phyloP scores from a whole-genome alignment of 2,113 vertebrate species.

The Rhizomys pruinosus region DNA sequence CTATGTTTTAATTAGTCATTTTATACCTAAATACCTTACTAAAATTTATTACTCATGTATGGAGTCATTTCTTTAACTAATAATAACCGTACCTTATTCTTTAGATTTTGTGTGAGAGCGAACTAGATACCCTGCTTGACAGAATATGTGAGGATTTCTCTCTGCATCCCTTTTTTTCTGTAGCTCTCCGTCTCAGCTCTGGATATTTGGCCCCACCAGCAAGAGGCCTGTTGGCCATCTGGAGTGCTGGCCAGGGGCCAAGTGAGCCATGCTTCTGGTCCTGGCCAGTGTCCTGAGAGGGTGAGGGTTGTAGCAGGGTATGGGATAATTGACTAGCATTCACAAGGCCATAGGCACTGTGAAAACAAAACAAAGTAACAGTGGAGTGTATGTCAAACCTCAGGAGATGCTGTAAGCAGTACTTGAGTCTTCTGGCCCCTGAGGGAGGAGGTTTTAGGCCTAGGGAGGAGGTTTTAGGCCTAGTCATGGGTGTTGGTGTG shows the following conservation, averaged over 20 bases:
- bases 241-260: background rate
- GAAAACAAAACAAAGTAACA: background rate
- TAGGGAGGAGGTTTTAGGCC: background rate
- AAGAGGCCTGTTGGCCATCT: background rate
- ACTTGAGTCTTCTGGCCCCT: background rate
- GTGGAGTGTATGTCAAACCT: background rate
- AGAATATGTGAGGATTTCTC: background rate
- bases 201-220: background rate
- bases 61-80: background rate
- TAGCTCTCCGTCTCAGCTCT: background rate
- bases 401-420: background rate
- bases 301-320: background rate
- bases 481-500: fast-evolving
- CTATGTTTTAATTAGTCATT: slow-evolving; percentile 9
- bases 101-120: background rate
- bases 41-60: background rate
- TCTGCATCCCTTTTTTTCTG: background rate
- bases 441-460: background rate
- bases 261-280: background rate
- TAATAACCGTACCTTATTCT: background rate
- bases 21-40: background rate
- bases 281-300: background rate
- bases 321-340: background rate
- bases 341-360: background rate
- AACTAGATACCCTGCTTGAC: background rate